Conservation (phyloP, 2,797 vertebrate genomes). For the Leptoclinus maculatus region DNA sequence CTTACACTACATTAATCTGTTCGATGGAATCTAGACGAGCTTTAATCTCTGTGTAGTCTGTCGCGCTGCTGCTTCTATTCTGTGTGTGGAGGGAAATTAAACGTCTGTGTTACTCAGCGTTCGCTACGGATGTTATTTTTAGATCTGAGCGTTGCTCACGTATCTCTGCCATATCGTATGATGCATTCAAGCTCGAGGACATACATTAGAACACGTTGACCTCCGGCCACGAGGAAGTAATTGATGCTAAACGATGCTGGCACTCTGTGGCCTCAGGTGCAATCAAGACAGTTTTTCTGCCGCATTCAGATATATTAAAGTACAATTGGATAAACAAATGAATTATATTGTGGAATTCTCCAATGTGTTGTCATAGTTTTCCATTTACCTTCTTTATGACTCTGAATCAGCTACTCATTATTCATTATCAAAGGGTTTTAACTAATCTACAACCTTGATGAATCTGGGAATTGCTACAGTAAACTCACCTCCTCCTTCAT, state of each 20-base stretch:
- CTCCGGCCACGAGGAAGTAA: slow-evolving; percentile 73
- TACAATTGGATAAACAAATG: slow-evolving; percentile 39
- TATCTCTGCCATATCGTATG: slow-evolving; percentile 58
- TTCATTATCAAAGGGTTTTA: slow-evolving; percentile 30
- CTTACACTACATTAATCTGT: slow-evolving; percentile 19
- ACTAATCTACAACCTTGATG: slow-evolving; percentile 3
- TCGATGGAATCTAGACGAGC: slow-evolving; percentile 34
- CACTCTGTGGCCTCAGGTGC: slow-evolving; percentile 39
- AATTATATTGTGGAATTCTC: slow-evolving; percentile 3
- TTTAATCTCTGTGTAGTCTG: slow-evolving; percentile 38
- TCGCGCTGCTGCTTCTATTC: slow-evolving; percentile 30
- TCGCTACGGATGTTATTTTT: slow-evolving; percentile 70
- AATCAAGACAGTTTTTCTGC: slow-evolving; percentile 17
- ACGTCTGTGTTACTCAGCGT: slow-evolving; percentile 44
- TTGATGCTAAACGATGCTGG: slow-evolving; percentile 72
- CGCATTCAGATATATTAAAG: slow-evolving; percentile 34
- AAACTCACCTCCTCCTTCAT: slow-evolving; percentile 3
- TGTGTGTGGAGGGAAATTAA: slow-evolving; percentile 39
- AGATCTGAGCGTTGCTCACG: slow-evolving; percentile 57
- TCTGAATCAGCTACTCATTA: slow-evolving; percentile 20
- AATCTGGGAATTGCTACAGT: slow-evolving; percentile 12
- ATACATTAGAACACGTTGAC: slow-evolving; percentile 62
- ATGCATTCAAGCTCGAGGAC: slow-evolving; percentile 61
- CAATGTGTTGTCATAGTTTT: background rate
- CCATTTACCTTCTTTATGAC: slow-evolving; percentile 5